Percentiles rank a stretch among this genome's conserved stretches.
Conservation (phyloP, 2,888 invertebrate species). For the Hypsopygia costalis region DNA sequence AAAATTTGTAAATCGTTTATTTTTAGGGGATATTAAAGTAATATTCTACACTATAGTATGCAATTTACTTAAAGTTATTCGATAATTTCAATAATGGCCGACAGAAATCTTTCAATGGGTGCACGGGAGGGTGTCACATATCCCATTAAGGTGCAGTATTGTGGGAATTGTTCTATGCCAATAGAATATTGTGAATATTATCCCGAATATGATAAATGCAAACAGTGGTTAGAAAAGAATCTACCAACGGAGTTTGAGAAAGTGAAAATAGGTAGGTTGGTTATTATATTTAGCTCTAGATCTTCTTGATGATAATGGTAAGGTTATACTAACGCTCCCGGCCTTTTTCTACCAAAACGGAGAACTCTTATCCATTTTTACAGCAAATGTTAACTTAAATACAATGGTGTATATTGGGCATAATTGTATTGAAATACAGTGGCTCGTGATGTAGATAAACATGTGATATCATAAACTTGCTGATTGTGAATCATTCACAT, state of each 20-base stretch:
- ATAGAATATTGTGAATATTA: slow-evolving; percentile 99
- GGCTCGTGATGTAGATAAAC: too few species aligned
- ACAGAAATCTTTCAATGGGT: slow-evolving; percentile 81
- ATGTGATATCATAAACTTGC: too few species aligned
- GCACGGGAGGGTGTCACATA: slow-evolving; percentile 88
- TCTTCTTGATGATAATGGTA: background rate
- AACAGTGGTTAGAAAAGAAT: slow-evolving; percentile 96
- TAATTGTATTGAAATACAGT: too few species aligned
- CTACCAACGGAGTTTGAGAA: slow-evolving; percentile 96
- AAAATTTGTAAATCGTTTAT: too few species aligned
- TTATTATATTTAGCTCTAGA: background rate
- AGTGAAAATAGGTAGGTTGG: slow-evolving; percentile 83
- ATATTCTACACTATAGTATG: too few species aligned
- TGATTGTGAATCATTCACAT: too few species aligned
- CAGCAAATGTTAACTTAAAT: too few species aligned
- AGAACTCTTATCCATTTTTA: too few species aligned
- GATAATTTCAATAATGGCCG: slow-evolving; percentile 65
- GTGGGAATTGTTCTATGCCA: slow-evolving; percentile 97
- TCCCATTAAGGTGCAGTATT: slow-evolving; percentile 92
- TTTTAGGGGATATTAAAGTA: too few species aligned
- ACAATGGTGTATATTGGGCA: too few species aligned
- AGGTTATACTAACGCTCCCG: background rate
- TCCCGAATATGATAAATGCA: slow-evolving; percentile 98
- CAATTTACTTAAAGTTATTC: too few species aligned
- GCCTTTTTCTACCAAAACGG: too few species aligned